Base-by-base conservation (phyloP, 2,113 vertebrate genomes). In the Hippocampus zosterae region DNA sequence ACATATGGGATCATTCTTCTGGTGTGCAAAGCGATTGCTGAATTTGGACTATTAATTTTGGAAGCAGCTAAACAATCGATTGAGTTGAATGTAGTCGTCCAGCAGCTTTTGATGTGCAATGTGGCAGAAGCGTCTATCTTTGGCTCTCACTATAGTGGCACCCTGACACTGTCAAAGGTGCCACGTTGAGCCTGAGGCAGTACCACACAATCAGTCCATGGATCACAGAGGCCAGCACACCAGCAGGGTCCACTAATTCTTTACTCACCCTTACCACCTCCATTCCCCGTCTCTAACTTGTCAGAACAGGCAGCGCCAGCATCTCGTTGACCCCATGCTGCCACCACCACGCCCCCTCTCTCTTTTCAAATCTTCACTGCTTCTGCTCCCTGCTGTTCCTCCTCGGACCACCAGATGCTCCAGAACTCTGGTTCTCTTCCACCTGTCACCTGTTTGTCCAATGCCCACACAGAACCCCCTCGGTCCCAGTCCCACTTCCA, bases 81-180 rank as follows among this genome's bases (percentile, higher is more conserved):
- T 84, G 46, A 80, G 78, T 69, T 68, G 80, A 87, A 70, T 73
- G 65, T 68, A 80, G 80, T 74, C 73, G 72, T 69, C 75, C 76
- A 75, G 78, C 72, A 73, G 56, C 72, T 33, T 84, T 89, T 85
- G 85, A 72, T 82, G 88, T 81, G 56, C 81, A 85, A 84, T 86
- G 78, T 81, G 87, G 81, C 85, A 84, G 86, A 88, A 86, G 77
- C 81, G 53, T 82, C 72, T 76, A 33, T 73, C 80, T 21, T 62
- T 79, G 81, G 78, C 79, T 68, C 37, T 71, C 63, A 5, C 77
- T 72, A 75, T 85, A 77, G 84, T 78, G 74, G 78, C 86, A 81
- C 83, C 86, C 84, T 53, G 69, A 84, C 79, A 73, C 75, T 80
- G 83, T 88, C 85, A 85, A 81, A 89, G 83, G 87, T 84, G 80